Evolutionary conservation across 2,888 invertebrate species (phyloP).

Genomic region (Lochmaea capreae): DNA sequence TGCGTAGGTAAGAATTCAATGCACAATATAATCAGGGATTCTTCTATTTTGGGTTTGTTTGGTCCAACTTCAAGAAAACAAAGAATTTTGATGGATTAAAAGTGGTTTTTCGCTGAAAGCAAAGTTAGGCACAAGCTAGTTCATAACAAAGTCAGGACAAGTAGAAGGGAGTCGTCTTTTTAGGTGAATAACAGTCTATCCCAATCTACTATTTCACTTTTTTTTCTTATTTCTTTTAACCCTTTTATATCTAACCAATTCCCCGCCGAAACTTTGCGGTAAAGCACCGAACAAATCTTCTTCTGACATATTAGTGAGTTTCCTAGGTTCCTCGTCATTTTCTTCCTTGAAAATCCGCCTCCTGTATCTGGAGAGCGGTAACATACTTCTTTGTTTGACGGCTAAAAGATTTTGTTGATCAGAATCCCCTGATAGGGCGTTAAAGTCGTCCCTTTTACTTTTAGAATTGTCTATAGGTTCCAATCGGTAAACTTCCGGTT

Average conservation of each 20-base stretch:
- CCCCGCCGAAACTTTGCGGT: constrained; percentile 63
- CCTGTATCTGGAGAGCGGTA: constrained; percentile 43
- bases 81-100: too few relatives aligned
- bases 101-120: too few relatives aligned
- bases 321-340: constrained; percentile 44
- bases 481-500: constrained; percentile 48
- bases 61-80: too few relatives aligned
- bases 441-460: constrained; percentile 41
- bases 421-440: constrained; percentile 49
- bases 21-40: too few relatives aligned
- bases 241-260: constrained; percentile 62
- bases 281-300: constrained; percentile 63
- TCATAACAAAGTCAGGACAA: too few relatives aligned
- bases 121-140: too few relatives aligned
- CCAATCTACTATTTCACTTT: background rate
- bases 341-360: constrained; percentile 48
- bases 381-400: constrained; percentile 51
- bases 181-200: too few relatives aligned
- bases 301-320: constrained; percentile 59
- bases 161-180: too few relatives aligned
- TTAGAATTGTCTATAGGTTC: constrained; percentile 30
- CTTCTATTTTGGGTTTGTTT: too few relatives aligned
- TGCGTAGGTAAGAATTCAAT: too few relatives aligned
- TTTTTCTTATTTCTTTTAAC: constrained; percentile 52
- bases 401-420: constrained; percentile 53